phyloP scores from a whole-genome alignment of 2,888 invertebrate genomes.

The Heteromyza rotundicornis region DNA sequence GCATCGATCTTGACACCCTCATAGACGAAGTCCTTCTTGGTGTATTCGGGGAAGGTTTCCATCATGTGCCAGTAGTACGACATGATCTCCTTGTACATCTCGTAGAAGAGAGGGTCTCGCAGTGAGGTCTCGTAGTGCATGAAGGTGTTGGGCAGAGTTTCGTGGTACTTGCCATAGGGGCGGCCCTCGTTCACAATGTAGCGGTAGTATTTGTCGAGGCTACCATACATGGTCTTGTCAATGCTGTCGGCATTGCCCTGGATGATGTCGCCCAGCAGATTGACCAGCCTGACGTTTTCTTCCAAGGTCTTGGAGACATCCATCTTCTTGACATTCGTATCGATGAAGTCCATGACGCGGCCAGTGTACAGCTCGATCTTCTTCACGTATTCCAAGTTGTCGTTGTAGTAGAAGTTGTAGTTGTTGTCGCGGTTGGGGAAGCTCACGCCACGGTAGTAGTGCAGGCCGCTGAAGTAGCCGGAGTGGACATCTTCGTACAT shows the following conservation, averaged over 20 bases:
- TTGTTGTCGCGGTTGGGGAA: slow-evolving; percentile 71
- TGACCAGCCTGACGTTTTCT: slow-evolving; percentile 55
- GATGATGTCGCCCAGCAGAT: slow-evolving; percentile 66
- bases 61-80: slow-evolving; percentile 69
- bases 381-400: slow-evolving; percentile 49
- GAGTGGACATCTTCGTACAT: slow-evolving; percentile 66
- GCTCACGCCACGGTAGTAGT: slow-evolving; percentile 70
- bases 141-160: slow-evolving; percentile 62
- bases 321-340: slow-evolving; percentile 37
- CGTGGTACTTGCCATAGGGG: slow-evolving; percentile 46
- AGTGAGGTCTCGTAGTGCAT: slow-evolving; percentile 72
- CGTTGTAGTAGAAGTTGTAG: slow-evolving; percentile 62
- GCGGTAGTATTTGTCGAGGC: slow-evolving; percentile 64
- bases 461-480: slow-evolving; percentile 71
- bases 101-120: slow-evolving; percentile 77
- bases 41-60: slow-evolving; percentile 68
- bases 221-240: slow-evolving; percentile 66
- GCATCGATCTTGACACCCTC: slow-evolving; percentile 71
- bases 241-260: slow-evolving; percentile 66
- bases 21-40: slow-evolving; percentile 68
- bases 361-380: slow-evolving; percentile 65
- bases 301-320: slow-evolving; percentile 42
- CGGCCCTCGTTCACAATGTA: slow-evolving; percentile 65
- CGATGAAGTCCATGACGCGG: slow-evolving; percentile 67
- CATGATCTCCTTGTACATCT: slow-evolving; percentile 70